Base-by-base conservation (phyloP, 2,113 vertebrate species). In the Phylloscopus trochilus region DNA sequence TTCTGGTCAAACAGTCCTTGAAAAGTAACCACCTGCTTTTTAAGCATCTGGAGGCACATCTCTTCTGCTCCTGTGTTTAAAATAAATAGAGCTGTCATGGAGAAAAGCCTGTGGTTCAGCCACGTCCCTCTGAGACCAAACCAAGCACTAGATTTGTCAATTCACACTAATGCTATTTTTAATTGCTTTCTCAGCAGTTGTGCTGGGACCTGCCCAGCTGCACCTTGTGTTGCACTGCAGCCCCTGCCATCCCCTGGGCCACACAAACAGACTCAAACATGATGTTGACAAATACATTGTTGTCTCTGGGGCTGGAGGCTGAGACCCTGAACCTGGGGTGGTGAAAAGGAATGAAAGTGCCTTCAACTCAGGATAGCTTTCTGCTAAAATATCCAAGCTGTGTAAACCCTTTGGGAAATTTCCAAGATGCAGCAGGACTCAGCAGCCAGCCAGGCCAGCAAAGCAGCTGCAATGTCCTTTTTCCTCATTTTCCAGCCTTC, bases 1-100 rank as follows among this genome's bases (percentile, higher is more conserved):
- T 98, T 94, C 98, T 98, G 96, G 94, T 86, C 86, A 98, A 99
- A 94, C 96, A 98, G 21, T 97, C 97, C 81, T 97, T 89, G 75
- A 77, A 87, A 90, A 86, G 79, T 44, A 93, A 55, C 76, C 80
- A 55, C 64, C 39, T 79, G 64, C 39, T 79, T 90, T 79, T 90
- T 21, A 80, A 86, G 72, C 5, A 4, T n/a, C 90, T 84, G 18
- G 79, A 90, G 84, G 43, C 72, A 67, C 68, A 49, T 67, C 46
- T 92, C 51, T 41, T 47, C 80, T 73, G 56, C 46, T 76, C 62
- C 41, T 37, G 39, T 60, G 2, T 58, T 90, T 73, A 58, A 91
- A 86, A 89, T 64, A 82, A 94, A 92, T 89, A 85, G 90, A 75
- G 58, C 66, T 84, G 81, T 89, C 79, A 31, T 3, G 10, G 53